Conservation (phyloP, 1,140 invertebrate species). For the Solenopsis invicta region DNA sequence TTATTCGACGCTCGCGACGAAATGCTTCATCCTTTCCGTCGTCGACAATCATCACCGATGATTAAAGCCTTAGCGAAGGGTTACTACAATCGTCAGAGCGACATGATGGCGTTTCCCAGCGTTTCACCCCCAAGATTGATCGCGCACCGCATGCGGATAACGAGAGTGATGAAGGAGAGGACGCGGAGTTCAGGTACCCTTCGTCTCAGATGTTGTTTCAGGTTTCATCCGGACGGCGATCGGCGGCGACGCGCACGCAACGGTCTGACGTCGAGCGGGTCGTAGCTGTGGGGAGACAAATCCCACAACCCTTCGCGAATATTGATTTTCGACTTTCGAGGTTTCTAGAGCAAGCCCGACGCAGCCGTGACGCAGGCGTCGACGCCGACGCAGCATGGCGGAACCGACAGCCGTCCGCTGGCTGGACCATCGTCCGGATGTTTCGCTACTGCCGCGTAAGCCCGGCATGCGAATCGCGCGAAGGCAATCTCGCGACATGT, state of each 20-base stretch:
- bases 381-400: slow-evolving; percentile 58
- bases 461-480: not conserved
- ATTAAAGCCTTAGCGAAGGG: not conserved
- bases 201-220: not conserved
- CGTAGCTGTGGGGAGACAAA: slow-evolving; percentile 44
- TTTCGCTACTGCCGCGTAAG: not conserved
- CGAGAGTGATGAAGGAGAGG: not conserved
- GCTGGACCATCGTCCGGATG: not conserved
- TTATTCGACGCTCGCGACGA: slow-evolving; percentile 8
- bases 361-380: slow-evolving; percentile 72
- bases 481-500: not conserved
- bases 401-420: not conserved
- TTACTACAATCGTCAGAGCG: not conserved
- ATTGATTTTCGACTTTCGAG: slow-evolving; percentile 77
- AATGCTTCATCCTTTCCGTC: not conserved
- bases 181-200: not conserved
- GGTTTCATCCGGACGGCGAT: not conserved
- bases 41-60: not conserved
- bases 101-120: not conserved
- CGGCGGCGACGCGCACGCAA: not conserved
- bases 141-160: not conserved
- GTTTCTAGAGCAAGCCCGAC: slow-evolving; percentile 79
- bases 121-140: not conserved
- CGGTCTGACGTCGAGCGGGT: slow-evolving; percentile 64
- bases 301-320: slow-evolving; percentile 42